Base-by-base conservation (phyloP, 2,113 vertebrate genomes). In the Ceuthmochares aereus region DNA sequence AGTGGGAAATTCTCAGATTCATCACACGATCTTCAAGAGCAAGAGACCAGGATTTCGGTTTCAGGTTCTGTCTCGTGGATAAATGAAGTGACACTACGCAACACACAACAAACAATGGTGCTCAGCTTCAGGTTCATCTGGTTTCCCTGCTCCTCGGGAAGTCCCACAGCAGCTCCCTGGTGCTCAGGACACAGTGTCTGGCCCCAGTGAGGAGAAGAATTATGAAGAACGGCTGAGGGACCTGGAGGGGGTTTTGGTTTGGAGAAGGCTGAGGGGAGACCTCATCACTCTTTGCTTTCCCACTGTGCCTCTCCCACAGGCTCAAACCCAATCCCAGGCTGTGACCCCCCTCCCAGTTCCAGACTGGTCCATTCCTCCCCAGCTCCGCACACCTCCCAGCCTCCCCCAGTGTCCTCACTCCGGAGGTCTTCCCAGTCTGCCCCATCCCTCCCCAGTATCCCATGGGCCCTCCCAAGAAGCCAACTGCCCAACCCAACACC, bases 101-200 rank as follows among this genome's bases (percentile, higher is more conserved):
- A 62, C 2, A n/a, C 16, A 26, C 6, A 26, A 47, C 7, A 54
- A 7, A 12, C 9, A 0, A 19, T 1, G 29, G 59, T 52, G 47
- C 62, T 37, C 3, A 32, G 25, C 34, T 34, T 30, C 54, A 80
- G 25, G 25, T 16, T 36, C 8, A 16, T 3, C 45, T 29, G 5
- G 20, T 5, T 60, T 27, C 25, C 49, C 26, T 9, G 13, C 73
- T 25, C n/a, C 43, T 7, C 7, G 30, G 42, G 17, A 27, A 66
- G 27, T 1, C 29, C 62, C 11, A 7, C 1, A 20, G 23, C 4
- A 1, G 17, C 47, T 18, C 47, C 47, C 47, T 9, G 18, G 43
- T 16, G 43, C 43, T 45, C 43, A 45, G 43, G 43, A 45, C 43
- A 45, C 16, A 14, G 43, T 45, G 16, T 45, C 43, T 14, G 18